phyloP scores from a whole-genome alignment of 2,113 vertebrate genomes.

The Pan troglodytes region NHGRI_mPanTro3-v2.1_pri NC_072417.2:15149001-15149500 shows the following conservation, averaged over 20 bases:
- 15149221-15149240: neutral
- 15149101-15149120: conserved; percentile 53
- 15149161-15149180: neutral
- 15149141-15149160: conserved; percentile 6
- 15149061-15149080: conserved; percentile 65
- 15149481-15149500: no score
- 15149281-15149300: neutral
- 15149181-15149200: neutral
- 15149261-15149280: neutral
- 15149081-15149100: conserved; percentile 71
- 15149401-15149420: no score
- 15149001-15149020: neutral
- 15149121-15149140: conserved; percentile 70
- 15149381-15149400: no score
- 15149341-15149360: no score
- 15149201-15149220: neutral
- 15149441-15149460: no score
- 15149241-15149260: neutral
- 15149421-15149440: no score
- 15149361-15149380: no score
- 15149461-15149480: no score
- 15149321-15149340: neutral
- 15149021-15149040: neutral
- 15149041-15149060: neutral
- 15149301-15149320: neutral